These are phyloP conservation scores for Acridotheres tristis DNA, from an alignment of 2,797 vertebrate genomes.

Conservation along the genomic window DNA sequence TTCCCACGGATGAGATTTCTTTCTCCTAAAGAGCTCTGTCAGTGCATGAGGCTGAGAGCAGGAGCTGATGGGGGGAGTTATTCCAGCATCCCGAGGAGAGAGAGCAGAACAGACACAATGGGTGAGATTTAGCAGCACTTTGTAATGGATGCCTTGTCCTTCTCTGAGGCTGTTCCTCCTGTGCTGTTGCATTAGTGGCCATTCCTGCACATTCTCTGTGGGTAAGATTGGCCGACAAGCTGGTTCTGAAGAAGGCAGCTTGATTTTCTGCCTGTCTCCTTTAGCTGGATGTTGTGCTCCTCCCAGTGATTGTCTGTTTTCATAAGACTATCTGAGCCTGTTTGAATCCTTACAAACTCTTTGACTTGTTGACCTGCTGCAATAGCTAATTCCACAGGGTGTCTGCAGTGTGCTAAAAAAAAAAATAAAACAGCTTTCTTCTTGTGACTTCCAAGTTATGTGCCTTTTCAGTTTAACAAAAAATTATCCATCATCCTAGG, in stretches of 20 bases:
- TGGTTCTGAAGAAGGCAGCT: background rate
- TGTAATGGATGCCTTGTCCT: background rate
- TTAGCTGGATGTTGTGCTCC: background rate
- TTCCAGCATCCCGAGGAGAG: background rate
- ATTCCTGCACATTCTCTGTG: background rate
- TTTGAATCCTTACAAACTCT: slow-evolving; percentile 8
- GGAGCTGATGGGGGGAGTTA: background rate
- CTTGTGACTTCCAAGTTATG: background rate
- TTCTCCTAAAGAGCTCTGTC: background rate
- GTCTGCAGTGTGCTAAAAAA: background rate
- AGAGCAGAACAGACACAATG: background rate
- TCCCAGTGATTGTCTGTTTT: background rate
- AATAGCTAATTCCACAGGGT: slow-evolving; percentile 38
- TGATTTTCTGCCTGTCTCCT: background rate
- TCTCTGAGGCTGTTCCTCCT: background rate
- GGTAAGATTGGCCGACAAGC: background rate
- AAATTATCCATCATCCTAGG: background rate
- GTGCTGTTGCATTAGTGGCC: background rate
- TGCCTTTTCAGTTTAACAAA: slow-evolving; percentile 9
- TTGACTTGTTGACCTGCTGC: slow-evolving; percentile 43
- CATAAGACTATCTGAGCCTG: background rate
- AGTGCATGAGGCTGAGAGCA: background rate
- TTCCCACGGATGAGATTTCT: background rate
- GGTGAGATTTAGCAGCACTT: background rate
- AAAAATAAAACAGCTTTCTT: background rate